phyloP scores from a whole-genome alignment of 1,140 invertebrate genomes.

The Apis florea region DNA sequence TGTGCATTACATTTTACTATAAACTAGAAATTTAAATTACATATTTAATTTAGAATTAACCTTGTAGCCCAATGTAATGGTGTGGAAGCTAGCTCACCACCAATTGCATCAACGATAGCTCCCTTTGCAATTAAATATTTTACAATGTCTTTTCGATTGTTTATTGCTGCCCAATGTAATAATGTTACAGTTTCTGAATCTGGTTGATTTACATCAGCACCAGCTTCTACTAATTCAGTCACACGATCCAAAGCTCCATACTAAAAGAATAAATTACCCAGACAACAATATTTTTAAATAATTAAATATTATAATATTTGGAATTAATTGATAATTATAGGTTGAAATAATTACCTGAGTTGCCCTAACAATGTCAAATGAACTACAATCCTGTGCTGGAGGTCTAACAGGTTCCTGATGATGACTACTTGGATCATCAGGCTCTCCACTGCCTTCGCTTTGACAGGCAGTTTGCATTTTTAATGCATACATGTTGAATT shows the following conservation, averaged over 20 bases:
- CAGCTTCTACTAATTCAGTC: constrained; percentile 92
- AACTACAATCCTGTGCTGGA: constrained; percentile 86
- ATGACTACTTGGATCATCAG: constrained; percentile 70
- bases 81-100: constrained; percentile 96
- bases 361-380: constrained; percentile 96
- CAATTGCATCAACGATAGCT: constrained; percentile 95
- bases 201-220: constrained; percentile 94
- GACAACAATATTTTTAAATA: constrained; percentile 14
- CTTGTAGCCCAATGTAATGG: constrained; percentile 98
- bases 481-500: constrained; percentile 75
- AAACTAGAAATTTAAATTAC: not conserved
- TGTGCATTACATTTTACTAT: not conserved
- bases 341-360: constrained; percentile 89
- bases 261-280: constrained; percentile 75
- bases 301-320: constrained; percentile 1
- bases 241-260: constrained; percentile 93
- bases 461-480: constrained; percentile 78
- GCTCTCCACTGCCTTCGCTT: constrained; percentile 73
- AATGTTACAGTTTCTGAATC: constrained; percentile 96
- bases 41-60: constrained; percentile 68
- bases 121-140: constrained; percentile 93
- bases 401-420: constrained; percentile 76
- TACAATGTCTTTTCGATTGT: constrained; percentile 96
- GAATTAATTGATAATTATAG: too few relatives aligned
- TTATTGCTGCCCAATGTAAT: constrained; percentile 99